Percentiles rank a stretch among this genome's conserved stretches.
phyloP scores from a whole-genome alignment of 2,113 vertebrate species.

The Phaethon lepturus region DNA sequence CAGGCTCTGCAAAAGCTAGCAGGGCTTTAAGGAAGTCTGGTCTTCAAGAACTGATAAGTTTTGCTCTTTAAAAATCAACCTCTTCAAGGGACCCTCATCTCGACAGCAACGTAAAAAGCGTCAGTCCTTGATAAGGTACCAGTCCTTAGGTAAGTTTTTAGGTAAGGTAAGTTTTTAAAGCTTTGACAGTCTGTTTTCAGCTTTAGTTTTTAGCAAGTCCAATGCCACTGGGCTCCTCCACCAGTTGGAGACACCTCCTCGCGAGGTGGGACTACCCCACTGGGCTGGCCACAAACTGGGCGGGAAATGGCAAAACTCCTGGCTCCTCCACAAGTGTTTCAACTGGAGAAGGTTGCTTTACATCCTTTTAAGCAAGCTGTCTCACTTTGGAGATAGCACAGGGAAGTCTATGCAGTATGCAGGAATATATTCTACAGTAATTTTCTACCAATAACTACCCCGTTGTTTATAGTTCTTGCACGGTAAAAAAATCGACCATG shows the following conservation, averaged over 20 bases:
- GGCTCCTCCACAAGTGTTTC: not conserved
- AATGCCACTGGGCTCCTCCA: not conserved
- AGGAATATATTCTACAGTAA: not conserved
- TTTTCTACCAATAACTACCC: not conserved
- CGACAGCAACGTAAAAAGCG: not conserved
- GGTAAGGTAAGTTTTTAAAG: not conserved
- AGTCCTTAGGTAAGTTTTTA: no score
- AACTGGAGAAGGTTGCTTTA: not conserved
- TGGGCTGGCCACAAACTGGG: not conserved
- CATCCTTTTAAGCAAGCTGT: not conserved
- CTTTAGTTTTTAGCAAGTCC: not conserved
- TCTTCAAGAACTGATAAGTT: not conserved
- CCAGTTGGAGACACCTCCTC: not conserved
- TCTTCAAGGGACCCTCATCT: not conserved
- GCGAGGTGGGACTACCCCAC: not conserved
- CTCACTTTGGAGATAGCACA: not conserved
- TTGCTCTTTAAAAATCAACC: not conserved
- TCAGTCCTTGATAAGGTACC: not conserved
- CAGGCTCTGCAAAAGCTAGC: not conserved
- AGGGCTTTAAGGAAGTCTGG: not conserved
- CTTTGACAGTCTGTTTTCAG: not conserved
- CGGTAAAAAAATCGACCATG: not conserved
- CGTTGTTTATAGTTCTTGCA: not conserved
- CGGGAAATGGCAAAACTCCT: not conserved
- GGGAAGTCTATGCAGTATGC: not conserved